phyloP scores from a whole-genome alignment of 2,113 vertebrate species.

The Scartelaos histophorus region DNA sequence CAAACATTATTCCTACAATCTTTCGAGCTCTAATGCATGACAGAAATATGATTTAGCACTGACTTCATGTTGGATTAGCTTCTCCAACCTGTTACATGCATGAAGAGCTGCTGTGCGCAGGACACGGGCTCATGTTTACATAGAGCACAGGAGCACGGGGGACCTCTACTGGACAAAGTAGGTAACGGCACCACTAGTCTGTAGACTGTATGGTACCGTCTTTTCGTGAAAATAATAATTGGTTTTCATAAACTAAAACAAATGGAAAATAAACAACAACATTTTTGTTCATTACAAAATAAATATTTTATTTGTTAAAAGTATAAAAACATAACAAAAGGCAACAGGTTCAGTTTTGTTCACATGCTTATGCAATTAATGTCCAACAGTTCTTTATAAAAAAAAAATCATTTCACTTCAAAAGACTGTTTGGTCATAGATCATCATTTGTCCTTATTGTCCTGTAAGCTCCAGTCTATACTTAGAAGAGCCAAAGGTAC shows the following conservation, averaged over 20 bases:
- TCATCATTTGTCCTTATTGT: conserved; percentile 50
- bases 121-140: conserved; percentile 38
- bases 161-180: conserved; percentile 20
- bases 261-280: no score
- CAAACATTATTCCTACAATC: not conserved
- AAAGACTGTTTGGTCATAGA: not conserved
- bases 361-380: not conserved
- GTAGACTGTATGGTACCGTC: no score
- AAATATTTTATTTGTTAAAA: not conserved
- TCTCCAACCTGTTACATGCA: conserved; percentile 36
- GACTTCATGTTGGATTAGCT: conserved; percentile 3
- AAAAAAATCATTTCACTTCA: not conserved
- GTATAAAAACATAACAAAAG: not conserved
- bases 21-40: not conserved
- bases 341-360: not conserved
- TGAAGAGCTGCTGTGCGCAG: conserved; percentile 24
- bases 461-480: conserved; percentile 54
- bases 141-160: not conserved
- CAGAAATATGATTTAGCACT: not conserved
- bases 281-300: not conserved
- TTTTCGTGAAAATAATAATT: no score
- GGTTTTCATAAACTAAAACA: no score
- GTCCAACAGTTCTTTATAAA: not conserved
- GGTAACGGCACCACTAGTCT: not conserved
- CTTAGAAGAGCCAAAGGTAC: conserved; percentile 82